Conservation (phyloP, 1,140 invertebrate genomes). For the Paralvinella palmiformis region DNA sequence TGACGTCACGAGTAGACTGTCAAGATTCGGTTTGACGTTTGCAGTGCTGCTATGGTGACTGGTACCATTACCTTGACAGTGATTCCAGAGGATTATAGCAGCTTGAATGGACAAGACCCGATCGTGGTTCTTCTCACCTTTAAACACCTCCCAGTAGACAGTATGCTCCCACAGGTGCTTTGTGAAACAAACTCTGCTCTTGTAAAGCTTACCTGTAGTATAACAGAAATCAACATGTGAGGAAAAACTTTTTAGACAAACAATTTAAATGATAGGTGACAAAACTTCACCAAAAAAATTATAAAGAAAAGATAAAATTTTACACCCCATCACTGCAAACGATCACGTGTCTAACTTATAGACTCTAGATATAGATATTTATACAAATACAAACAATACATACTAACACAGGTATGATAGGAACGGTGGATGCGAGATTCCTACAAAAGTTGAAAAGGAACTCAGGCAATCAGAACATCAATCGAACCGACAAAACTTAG, state of each 20-base stretch:
- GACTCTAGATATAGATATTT: neutral
- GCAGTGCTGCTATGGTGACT: neutral
- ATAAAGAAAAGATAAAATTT: neutral
- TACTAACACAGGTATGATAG: neutral
- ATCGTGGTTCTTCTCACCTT: slow-evolving; percentile 40
- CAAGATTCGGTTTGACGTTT: neutral
- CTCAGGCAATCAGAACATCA: neutral
- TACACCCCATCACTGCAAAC: neutral
- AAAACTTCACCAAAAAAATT: neutral
- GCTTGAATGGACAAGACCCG: slow-evolving; percentile 43
- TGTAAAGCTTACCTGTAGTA: slow-evolving; percentile 43
- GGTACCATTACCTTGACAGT: slow-evolving; percentile 22
- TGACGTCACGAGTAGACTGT: slow-evolving; percentile 8
- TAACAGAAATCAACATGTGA: neutral
- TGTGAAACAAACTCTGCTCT: slow-evolving; percentile 42
- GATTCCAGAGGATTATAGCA: slow-evolving; percentile 40
- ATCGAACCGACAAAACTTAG: neutral
- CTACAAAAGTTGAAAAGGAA: too few species aligned
- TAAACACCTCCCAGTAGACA: slow-evolving; percentile 44
- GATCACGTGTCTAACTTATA: neutral
- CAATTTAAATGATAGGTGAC: neutral
- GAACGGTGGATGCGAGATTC: too few species aligned
- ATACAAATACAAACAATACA: neutral
- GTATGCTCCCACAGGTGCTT: slow-evolving; percentile 46
- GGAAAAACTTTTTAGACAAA: neutral